Base-by-base conservation (phyloP, 1,140 invertebrate species). In the Bacillus rossius region DNA sequence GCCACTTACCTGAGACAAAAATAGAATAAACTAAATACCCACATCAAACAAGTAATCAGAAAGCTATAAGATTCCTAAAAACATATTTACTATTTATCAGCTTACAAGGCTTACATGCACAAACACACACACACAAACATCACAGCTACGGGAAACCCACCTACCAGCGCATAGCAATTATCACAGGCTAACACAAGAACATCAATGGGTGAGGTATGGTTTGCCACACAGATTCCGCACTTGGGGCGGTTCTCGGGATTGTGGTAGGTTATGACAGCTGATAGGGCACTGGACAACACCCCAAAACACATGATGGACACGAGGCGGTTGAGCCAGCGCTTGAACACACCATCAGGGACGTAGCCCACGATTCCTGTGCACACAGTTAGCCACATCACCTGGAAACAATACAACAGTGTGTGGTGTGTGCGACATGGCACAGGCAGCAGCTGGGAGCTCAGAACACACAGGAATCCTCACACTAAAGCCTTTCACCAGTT, bases 141-240 rank as follows among this genome's bases (percentile, higher is more conserved):
- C n/a, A n/a, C n/a, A n/a, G n/a, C n/a, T n/a, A n/a, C n/a, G 29
- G 29, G 29, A 34, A 34, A 34, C 10, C 54, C 34, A 81, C 84
- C 75, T 84, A 99, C 95, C 91, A 99, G 79, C 40, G 96, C 96
- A 78, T 99, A 99, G 68, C 91, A 91, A 74, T 96, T 96, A 79
- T 99, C 96, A 78, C 92, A 94, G 82, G 96, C 95, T 42, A 99
- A 81, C 61, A 99, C 87, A 56, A 99, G 82, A 41, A 95, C 95
- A 77, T 99, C 97, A 62, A 99, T 96, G 1, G 97, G 98, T 57
- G 95, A 98, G 0, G 98, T 99, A 75, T 99, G 98, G 81, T 99
- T 99, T 48, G 98, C 97, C 17, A 99, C 97, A 79, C 96, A 99
- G 67, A 99, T 99, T 29, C 96, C 94, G 55, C 77, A 78, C 58